These are phyloP conservation scores for Callaeas wilsoni DNA, from an alignment of 2,113 vertebrate genomes.

Conservation along the genomic window DNA sequence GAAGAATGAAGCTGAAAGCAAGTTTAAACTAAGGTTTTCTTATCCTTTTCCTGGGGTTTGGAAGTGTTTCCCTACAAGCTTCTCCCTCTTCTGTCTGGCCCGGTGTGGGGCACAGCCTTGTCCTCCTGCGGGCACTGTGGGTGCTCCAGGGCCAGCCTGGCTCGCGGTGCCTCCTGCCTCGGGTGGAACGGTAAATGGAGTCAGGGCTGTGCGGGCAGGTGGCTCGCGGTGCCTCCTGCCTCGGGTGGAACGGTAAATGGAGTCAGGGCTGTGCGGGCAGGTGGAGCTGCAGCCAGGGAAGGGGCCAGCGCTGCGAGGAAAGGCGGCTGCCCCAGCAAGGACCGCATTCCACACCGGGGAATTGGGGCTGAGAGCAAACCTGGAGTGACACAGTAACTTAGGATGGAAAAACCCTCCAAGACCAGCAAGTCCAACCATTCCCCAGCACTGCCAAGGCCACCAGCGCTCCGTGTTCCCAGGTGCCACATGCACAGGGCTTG, in stretches of 20 bases:
- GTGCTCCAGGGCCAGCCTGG: too few relatives aligned
- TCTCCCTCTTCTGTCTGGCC: neutral
- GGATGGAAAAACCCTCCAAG: neutral
- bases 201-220: accelerated
- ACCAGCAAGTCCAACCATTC: neutral
- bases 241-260: neutral
- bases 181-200: neutral
- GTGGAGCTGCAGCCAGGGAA: neutral
- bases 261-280: too few relatives aligned
- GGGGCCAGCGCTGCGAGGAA: neutral
- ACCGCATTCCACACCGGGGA: neutral
- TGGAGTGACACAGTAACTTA: neutral
- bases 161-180: neutral
- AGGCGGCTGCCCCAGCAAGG: neutral
- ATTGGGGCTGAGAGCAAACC: neutral
- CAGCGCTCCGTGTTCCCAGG: accelerated
- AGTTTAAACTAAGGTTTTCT: neutral
- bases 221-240: neutral
- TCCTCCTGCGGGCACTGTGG: accelerated
- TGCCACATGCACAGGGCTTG: neutral
- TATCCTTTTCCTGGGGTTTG: neutral
- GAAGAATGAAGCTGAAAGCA: neutral
- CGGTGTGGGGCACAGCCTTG: accelerated
- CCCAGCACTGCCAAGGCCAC: neutral
- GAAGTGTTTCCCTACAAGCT: neutral